phyloP scores from a whole-genome alignment of 2,113 vertebrate species.

The Otocyon megalotis region DNA sequence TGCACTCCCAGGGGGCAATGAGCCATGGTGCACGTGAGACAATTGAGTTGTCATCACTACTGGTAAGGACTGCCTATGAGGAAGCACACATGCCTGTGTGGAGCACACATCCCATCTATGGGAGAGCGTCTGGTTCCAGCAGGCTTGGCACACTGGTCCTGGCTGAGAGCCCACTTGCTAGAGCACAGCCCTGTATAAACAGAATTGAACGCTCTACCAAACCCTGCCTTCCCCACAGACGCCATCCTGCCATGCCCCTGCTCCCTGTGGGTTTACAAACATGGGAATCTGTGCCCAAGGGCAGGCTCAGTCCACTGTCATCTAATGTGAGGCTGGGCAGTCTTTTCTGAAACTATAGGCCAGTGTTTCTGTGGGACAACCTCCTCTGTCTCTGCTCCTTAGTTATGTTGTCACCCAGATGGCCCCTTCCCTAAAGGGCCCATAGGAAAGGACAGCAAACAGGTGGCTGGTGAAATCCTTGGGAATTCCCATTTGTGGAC shows the following conservation, averaged over 20 bases:
- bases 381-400: neutral
- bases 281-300: neutral
- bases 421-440: neutral
- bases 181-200: neutral
- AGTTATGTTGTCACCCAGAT: neutral
- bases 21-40: neutral
- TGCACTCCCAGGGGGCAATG: neutral
- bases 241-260: neutral
- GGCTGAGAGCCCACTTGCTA: neutral
- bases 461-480: neutral
- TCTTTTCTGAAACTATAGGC: neutral
- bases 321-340: neutral
- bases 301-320: fast-evolving
- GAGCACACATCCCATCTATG: neutral
- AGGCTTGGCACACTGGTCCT: neutral
- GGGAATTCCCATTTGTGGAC: neutral
- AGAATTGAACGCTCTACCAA: too few species aligned
- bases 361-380: fast-evolving
- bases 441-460: neutral
- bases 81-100: neutral
- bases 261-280: neutral
- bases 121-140: neutral
- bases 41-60: neutral
- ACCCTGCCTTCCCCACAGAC: neutral
- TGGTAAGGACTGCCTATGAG: neutral